Evolutionary conservation across 1,140 invertebrate genomes (phyloP), one percentile per base, ranked within the genome.

Genomic region (Holotrichia oblita): DNA sequence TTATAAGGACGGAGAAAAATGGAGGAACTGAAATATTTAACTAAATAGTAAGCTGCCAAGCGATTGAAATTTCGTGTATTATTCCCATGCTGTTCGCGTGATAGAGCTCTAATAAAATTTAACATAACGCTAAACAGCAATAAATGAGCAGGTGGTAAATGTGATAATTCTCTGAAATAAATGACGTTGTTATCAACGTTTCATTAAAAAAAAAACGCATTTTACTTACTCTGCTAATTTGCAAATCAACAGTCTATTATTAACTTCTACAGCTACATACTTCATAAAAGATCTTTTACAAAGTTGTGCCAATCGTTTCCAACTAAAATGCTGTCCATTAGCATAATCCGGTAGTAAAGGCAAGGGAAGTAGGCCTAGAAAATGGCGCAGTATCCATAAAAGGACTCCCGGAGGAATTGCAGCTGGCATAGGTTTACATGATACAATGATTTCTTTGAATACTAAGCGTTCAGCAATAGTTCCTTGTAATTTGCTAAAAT

Each of bases 361-460:
- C 12, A 78, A 8, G 6, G 77, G 77, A 17, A 78, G 40, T 40
- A 78, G 42, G 17, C 77, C 77, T 9, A 78, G n/a, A 59, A 78
- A 78, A 59, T 78, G 77, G 2, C 77, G 22, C 73, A 78, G 1
- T 14, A 78, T 73, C 77, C 77, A 78, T 17, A 78, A 73, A 8
- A 74, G 42, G 20, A 27, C 24, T 12, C 77, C 77, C 17, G 77
- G 77, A 22, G 77, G 34, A 22, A 48, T 40, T 6, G 24, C 22
- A 34, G 24, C 14, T 59, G 40, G 22, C 42, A 78, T 55, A 9
- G 41, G 40, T 75, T 75, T 73, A 42, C 77, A 73, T 74, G 44
- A 48, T 3, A n/a, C 22, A n/a, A 74, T n/a, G 8, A 17, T 40
- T 55, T 78, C 41, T 44, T 78, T 78, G 1, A 78, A 20, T 10